A percentile compares a stretch with the other conserved stretches of the same genome.
These are phyloP conservation scores for Eurystomus gularis DNA, from an alignment of 2,113 vertebrate species.

Conservation along the genomic window DNA sequence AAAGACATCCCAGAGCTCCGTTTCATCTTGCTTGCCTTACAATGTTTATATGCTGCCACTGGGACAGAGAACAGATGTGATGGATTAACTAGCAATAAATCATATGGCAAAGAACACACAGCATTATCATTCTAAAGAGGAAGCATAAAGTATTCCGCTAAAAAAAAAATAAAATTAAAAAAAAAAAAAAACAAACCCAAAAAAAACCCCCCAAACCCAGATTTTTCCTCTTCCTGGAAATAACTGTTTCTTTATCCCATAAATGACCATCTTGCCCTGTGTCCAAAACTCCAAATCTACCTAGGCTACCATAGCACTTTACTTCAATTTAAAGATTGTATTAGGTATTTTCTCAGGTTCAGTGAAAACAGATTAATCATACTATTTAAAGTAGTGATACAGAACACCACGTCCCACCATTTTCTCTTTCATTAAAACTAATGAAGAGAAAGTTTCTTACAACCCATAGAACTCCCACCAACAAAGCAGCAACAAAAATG, in stretches of 20 bases:
- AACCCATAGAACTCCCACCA: not conserved
- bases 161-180: not conserved
- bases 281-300: not conserved
- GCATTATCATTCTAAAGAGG: slow-evolving; percentile 34
- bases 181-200: too few species aligned
- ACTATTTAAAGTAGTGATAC: not conserved
- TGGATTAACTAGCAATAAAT: slow-evolving; percentile 67
- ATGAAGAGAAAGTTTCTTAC: slow-evolving; percentile 45
- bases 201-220: too few species aligned
- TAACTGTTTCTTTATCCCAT: not conserved
- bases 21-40: slow-evolving; percentile 57
- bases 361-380: not conserved
- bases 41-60: slow-evolving; percentile 59
- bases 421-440: slow-evolving; percentile 21
- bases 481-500: slow-evolving; percentile 11
- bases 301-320: not conserved
- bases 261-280: not conserved
- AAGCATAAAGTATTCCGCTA: not conserved
- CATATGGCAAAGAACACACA: slow-evolving; percentile 35
- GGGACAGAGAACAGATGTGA: slow-evolving; percentile 65
- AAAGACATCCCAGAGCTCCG: slow-evolving; percentile 56
- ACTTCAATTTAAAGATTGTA: not conserved
- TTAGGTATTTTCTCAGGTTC: not conserved
- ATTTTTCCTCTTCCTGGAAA: not conserved
- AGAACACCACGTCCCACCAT: not conserved